Base-by-base conservation (phyloP, 2,797 vertebrate genomes). In the Staurois parvus region DNA sequence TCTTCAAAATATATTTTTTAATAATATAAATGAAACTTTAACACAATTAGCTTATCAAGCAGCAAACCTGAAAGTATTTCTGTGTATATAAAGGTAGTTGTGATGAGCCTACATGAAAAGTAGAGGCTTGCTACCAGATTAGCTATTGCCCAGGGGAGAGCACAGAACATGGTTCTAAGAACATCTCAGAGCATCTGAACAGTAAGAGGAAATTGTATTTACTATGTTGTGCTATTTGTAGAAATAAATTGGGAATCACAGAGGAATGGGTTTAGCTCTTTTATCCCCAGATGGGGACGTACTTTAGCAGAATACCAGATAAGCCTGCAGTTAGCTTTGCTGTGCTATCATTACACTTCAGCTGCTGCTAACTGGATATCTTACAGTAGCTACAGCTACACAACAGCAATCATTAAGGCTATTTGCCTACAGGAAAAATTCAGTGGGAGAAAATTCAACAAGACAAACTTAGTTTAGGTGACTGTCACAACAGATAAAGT, bases 221-320 rank as follows among this genome's bases (percentile, higher is more conserved):
- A 81, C 72, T 76, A 73, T 68, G 84, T 69, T 76, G 72, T 81
- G 67, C 70, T 70, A 59, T 81, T 85, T 81, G 79, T 81, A 81
- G 45, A 81, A 85, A 81, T 81, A 81, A 81, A 81, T 81, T 81
- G 78, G 45, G 42, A 76, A 85, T 42, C 79, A 76, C 69, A 69
- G 62, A 70, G 72, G 56, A 79, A 64, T 79, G 56, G 56, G n/a
- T 29, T 48, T 69, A 34, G 62, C 28, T 56, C 40, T 69, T 80
- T 75, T 69, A 81, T 85, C 64, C 84, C 42, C 56, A 85, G 37
- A 68, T 80, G 72, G 29, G 64, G 30, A 81, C 62, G 30, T 75
- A 76, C 78, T 76, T 76, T 72, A 75, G 4, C 26, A 62, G 59
- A 74, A 81, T 76, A 45, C 59, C 42, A 30, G 84, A 80, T 68